Evolutionary conservation across 2,113 vertebrate species (phyloP).

Genomic region (Octodon degus): DNA sequence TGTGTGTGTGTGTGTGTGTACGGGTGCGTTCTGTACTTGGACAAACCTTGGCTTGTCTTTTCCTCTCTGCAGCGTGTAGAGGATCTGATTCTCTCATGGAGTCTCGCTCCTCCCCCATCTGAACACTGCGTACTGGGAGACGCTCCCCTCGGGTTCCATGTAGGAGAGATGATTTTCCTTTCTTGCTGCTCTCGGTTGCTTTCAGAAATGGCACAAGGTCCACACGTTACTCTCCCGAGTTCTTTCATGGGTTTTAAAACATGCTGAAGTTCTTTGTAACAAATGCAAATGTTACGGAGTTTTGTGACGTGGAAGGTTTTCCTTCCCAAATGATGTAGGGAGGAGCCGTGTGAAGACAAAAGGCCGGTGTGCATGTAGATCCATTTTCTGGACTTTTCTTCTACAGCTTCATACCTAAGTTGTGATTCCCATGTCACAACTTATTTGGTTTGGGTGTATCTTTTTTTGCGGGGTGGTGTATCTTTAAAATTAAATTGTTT

Average conservation of each 20-base stretch:
- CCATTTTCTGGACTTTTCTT: not conserved
- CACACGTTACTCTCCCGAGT: not conserved
- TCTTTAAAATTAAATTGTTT: constrained; percentile 11
- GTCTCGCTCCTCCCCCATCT: not conserved
- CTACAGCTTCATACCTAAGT: constrained; percentile 3
- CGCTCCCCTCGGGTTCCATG: not conserved
- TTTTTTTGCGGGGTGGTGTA: not conserved
- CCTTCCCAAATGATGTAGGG: not conserved
- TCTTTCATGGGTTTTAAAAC: not conserved
- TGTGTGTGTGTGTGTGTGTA: not conserved
- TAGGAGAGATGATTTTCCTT: not conserved
- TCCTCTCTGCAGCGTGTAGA: not conserved
- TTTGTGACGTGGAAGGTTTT: not conserved
- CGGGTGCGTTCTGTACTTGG: not conserved
- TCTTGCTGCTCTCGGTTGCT: not conserved
- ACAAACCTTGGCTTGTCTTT: not conserved
- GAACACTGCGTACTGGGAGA: not conserved
- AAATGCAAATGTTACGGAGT: not conserved
- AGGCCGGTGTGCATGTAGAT: not conserved
- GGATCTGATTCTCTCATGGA: not conserved
- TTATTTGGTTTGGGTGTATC: not conserved
- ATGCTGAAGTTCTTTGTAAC: not conserved
- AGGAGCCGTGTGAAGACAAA: not conserved
- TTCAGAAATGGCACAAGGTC: not conserved
- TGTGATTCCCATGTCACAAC: not conserved